Percentiles rank a stretch among this genome's conserved stretches.
Evolutionary conservation across 2,113 vertebrate species (phyloP).

Genomic region (Xenopus laevis): DNA sequence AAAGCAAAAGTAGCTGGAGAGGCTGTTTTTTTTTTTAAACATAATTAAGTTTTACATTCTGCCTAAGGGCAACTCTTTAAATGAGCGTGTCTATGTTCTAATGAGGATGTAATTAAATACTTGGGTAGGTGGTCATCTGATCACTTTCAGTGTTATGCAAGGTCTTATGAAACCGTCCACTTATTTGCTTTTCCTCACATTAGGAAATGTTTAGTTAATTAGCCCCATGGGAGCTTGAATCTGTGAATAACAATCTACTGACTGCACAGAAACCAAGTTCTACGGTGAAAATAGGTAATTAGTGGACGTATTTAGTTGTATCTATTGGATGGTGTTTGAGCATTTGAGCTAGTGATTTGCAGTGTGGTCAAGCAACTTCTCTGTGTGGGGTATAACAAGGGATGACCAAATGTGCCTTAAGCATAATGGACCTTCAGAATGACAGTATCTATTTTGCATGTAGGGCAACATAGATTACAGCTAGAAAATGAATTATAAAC

Average conservation of each 20-base stretch:
- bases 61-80: not conserved
- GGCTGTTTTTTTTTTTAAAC: not conserved
- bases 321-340: too few species aligned
- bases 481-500: too few species aligned
- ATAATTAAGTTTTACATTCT: not conserved
- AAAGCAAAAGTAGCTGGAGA: not conserved
- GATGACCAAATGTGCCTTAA: too few species aligned
- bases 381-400: too few species aligned
- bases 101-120: not conserved
- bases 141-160: not conserved
- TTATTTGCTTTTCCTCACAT: not conserved
- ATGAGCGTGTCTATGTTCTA: not conserved
- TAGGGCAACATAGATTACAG: too few species aligned
- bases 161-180: not conserved
- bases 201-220: not conserved
- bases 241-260: not conserved
- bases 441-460: too few species aligned
- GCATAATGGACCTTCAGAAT: too few species aligned
- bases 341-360: not conserved
- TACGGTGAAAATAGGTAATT: not conserved
- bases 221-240: not conserved
- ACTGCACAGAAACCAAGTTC: not conserved
- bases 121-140: not conserved
- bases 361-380: not conserved
- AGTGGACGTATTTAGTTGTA: too few species aligned